Conservation (phyloP, 2,797 vertebrate species). For the Notolepis coatsorum region DNA sequence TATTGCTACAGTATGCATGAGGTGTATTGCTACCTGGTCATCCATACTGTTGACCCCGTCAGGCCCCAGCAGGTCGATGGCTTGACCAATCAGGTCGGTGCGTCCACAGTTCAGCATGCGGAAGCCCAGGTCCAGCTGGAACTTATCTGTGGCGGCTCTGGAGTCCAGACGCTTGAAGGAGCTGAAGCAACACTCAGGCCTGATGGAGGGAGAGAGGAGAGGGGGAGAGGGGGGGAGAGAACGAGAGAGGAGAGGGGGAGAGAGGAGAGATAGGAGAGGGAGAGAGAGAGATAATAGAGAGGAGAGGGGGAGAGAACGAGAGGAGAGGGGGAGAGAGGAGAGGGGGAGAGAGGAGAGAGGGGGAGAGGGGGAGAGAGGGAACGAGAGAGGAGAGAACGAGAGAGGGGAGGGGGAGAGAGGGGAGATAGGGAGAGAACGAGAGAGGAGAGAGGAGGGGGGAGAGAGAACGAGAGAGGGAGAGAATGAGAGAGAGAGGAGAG, state of each 20-base stretch:
- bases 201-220: constrained; percentile 63
- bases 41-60: constrained; percentile 98
- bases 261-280: constrained; percentile 3
- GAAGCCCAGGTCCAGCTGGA: constrained; percentile 96
- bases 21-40: constrained; percentile 98
- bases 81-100: constrained; percentile 95
- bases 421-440: too few relatives aligned
- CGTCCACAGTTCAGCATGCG: constrained; percentile 98
- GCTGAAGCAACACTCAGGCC: constrained; percentile 93
- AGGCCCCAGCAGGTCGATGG: constrained; percentile 90
- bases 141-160: constrained; percentile 92
- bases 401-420: too few relatives aligned
- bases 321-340: background rate
- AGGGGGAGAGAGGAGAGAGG: background rate
- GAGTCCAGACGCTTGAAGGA: constrained; percentile 96
- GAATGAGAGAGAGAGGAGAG: too few relatives aligned
- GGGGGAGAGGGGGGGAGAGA: background rate
- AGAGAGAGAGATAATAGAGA: background rate
- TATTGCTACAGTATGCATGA: too few relatives aligned
- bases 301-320: too few relatives aligned
- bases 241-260: background rate
- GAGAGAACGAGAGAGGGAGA: too few relatives aligned
- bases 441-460: too few relatives aligned
- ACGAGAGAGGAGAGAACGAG: too few relatives aligned
- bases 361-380: constrained; percentile 61